Percentiles rank a stretch among this genome's conserved stretches.
phyloP scores from a whole-genome alignment of 2,113 vertebrate genomes.

The Cathartes aura region DNA sequence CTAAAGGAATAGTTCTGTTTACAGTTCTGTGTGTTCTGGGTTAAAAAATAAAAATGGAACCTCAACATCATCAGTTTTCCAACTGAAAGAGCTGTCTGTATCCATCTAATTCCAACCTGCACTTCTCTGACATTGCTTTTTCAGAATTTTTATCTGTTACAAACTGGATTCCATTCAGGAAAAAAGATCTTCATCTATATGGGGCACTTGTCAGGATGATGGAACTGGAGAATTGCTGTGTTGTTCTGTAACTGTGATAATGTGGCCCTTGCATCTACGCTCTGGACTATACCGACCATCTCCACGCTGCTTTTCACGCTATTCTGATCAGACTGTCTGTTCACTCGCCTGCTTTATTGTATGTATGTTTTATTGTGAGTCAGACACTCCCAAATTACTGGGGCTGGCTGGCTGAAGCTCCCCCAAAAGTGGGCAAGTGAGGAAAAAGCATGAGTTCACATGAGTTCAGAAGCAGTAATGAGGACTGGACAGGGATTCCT shows the following conservation, averaged over 20 bases:
- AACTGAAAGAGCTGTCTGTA: neutral
- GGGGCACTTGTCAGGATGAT: neutral
- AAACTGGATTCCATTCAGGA: neutral
- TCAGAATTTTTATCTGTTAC: neutral
- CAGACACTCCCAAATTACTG: neutral
- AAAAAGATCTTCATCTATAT: neutral
- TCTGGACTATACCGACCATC: neutral
- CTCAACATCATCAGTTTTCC: neutral
- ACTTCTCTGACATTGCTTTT: neutral
- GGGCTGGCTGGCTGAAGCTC: neutral
- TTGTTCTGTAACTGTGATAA: neutral
- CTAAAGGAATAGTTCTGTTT: neutral
- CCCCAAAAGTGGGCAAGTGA: neutral
- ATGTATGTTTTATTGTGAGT: neutral
- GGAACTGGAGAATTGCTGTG: neutral
- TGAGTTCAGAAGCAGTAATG: neutral
- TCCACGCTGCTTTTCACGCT: neutral
- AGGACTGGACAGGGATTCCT: neutral
- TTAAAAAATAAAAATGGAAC: neutral
- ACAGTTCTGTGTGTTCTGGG: neutral
- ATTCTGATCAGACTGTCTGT: neutral
- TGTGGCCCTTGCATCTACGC: rapidly evolving
- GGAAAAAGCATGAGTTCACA: neutral
- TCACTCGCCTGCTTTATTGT: rapidly evolving
- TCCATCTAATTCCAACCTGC: neutral